Conservation (phyloP, 1,140 invertebrate species). For the Teleogryllus occipitalis region DNA sequence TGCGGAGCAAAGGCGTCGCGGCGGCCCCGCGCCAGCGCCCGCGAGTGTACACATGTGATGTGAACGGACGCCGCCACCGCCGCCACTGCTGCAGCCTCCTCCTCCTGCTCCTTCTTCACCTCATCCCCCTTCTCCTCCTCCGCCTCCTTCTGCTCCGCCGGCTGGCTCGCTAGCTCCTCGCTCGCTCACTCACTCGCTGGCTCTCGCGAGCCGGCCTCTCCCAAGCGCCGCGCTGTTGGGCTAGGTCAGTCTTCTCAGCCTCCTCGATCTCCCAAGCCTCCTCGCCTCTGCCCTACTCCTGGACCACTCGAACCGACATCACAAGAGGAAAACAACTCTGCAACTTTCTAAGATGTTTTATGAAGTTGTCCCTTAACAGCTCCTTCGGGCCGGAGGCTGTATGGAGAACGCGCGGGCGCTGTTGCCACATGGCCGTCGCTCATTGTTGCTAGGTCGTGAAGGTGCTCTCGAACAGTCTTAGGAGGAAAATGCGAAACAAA, state of each 20-base stretch:
- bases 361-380: conserved; percentile 3
- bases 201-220: background rate
- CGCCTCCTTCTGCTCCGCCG: no score
- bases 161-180: background rate
- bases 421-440: background rate
- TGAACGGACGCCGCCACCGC: background rate
- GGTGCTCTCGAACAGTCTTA: no score
- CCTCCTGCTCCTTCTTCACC: no score
- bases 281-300: background rate
- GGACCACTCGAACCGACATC: background rate
- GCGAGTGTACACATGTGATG: background rate
- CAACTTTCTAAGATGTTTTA: conserved; percentile 1
- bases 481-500: no score
- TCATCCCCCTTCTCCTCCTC: no score
- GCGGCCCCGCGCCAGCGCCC: background rate
- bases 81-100: no score
- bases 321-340: background rate
- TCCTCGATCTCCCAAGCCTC: background rate
- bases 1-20: background rate
- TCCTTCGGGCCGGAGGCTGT: background rate
- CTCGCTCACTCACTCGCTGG: background rate
- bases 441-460: background rate
- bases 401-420: background rate
- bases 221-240: background rate
- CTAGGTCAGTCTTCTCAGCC: background rate